Percentiles rank a stretch among this genome's conserved stretches.
Evolutionary conservation across 2,797 vertebrate species (phyloP).

Genomic region (Microtus agrestis): DNA sequence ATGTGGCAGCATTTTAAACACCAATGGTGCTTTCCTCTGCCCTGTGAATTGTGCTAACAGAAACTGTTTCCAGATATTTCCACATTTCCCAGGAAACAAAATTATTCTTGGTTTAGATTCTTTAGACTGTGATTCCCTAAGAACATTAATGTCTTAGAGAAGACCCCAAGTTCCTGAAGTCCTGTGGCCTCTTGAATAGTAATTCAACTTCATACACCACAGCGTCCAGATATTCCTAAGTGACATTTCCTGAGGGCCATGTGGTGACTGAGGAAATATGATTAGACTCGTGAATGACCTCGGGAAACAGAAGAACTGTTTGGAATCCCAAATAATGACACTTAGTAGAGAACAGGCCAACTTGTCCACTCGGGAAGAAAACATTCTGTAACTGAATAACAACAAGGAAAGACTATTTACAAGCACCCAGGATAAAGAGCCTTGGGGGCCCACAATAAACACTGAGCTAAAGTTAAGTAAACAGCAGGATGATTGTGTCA

Average conservation of each 20-base stretch:
- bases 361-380: background rate
- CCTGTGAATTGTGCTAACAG: background rate
- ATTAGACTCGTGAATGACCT: constrained; percentile 15
- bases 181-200: background rate
- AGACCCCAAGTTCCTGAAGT: background rate
- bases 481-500: background rate
- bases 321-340: constrained; percentile 19
- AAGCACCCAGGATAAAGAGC: background rate
- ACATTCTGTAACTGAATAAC: background rate
- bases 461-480: background rate
- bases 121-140: background rate
- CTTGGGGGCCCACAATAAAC: background rate
- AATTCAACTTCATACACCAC: constrained; percentile 11
- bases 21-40: background rate
- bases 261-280: background rate
- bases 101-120: background rate
- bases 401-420: background rate
- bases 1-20: background rate
- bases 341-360: background rate
- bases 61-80: constrained; percentile 2
- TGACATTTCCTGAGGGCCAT: background rate
- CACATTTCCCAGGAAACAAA: background rate
- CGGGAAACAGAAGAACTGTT: background rate
- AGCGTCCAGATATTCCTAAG: background rate
- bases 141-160: background rate